Evolutionary conservation across 1,140 invertebrate species (phyloP).

Genomic region (Micrasema longulum): DNA sequence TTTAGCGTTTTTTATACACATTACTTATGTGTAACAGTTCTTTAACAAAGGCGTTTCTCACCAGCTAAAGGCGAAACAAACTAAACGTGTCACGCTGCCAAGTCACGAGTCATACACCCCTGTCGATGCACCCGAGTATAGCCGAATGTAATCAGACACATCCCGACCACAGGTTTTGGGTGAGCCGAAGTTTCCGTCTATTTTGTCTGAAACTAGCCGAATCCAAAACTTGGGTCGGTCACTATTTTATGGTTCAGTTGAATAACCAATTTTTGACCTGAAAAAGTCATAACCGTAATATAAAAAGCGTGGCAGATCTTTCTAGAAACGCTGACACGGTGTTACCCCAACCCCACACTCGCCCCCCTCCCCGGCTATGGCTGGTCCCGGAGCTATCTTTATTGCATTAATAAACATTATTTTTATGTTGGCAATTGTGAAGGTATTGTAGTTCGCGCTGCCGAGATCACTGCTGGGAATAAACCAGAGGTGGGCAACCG

Average conservation of each 20-base stretch:
- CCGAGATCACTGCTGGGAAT: constrained; percentile 8
- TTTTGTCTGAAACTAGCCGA: too few relatives aligned
- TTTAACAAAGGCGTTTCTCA: too few relatives aligned
- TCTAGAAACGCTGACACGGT: constrained; percentile 23
- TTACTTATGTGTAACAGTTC: too few relatives aligned
- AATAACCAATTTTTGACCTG: constrained; percentile 19
- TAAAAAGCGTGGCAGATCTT: constrained; percentile 22
- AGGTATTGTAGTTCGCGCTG: constrained; percentile 38
- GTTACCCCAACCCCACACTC: not conserved
- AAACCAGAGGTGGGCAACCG: not conserved
- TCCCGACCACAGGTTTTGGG: too few relatives aligned
- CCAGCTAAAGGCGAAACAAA: too few relatives aligned
- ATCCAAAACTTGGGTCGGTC: too few relatives aligned
- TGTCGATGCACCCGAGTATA: too few relatives aligned
- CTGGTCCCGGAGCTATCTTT: constrained; percentile 45
- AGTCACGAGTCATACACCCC: too few relatives aligned
- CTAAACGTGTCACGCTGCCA: too few relatives aligned
- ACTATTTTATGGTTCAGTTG: constrained; percentile 5
- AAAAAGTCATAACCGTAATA: constrained; percentile 20
- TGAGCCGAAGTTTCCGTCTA: too few relatives aligned
- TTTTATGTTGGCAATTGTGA: constrained; percentile 54
- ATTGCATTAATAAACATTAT: constrained; percentile 54
- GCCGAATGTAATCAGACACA: too few relatives aligned
- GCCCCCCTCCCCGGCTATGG: not conserved
- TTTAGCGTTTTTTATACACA: too few relatives aligned